Conservation (phyloP, 2,113 vertebrate species). For the Brachypteracias leptosomus region DNA sequence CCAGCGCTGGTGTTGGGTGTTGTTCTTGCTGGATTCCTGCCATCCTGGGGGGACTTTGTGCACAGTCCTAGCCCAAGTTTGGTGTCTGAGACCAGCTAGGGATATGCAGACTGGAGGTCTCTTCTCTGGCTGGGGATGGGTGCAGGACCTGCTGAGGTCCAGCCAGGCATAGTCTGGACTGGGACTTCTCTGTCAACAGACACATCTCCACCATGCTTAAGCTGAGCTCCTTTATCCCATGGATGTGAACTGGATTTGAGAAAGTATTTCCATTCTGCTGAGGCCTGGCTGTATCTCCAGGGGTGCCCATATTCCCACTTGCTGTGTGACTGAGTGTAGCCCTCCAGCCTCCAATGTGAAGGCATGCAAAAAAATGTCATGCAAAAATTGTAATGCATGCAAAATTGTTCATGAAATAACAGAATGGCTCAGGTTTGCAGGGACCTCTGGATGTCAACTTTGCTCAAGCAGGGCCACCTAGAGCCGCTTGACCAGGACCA, state of each 20-base stretch:
- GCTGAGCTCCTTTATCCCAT: not conserved
- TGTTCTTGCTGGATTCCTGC: not conserved
- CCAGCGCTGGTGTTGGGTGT: not conserved
- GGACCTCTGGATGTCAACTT: not conserved
- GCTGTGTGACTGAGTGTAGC: rapidly evolving
- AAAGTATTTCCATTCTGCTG: not conserved
- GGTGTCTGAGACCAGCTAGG: not conserved
- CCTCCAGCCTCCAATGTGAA: not conserved
- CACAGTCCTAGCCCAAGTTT: not conserved
- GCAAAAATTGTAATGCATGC: not conserved
- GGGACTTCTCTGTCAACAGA: not conserved
- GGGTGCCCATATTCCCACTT: not conserved
- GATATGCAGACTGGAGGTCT: rapidly evolving
- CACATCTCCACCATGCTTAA: rapidly evolving
- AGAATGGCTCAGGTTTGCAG: not conserved
- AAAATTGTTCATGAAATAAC: not conserved
- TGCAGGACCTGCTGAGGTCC: not conserved
- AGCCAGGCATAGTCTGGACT: not conserved
- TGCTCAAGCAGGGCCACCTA: not conserved
- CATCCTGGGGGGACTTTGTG: rapidly evolving
- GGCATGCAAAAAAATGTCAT: not conserved
- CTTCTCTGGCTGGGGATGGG: not conserved
- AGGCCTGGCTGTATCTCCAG: not conserved
- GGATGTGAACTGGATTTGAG: not conserved
- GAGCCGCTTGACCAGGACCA: not conserved